A percentile compares a stretch with the other conserved stretches of the same genome.
Conservation (phyloP, 2,888 invertebrate species). For the Opisthograptis luteolata region DNA sequence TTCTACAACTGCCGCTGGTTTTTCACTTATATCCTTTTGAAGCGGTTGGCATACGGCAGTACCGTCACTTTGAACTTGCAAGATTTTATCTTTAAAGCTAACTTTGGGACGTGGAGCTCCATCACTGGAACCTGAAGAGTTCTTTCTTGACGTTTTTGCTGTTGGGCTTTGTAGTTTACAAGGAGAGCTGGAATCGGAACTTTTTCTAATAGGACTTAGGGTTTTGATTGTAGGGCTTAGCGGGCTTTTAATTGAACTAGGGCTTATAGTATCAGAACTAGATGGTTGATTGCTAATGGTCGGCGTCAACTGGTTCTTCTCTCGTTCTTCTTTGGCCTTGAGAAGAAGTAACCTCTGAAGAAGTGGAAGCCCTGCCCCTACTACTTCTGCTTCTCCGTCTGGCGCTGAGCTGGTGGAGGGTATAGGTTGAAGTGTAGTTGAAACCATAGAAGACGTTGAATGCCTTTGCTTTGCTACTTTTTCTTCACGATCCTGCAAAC, state of each 20-base stretch:
- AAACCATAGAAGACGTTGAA: slow-evolving; percentile 65
- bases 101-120: slow-evolving; percentile 82
- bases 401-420: slow-evolving; percentile 86
- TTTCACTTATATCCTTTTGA: slow-evolving; percentile 69
- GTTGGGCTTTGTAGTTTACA: slow-evolving; percentile 79
- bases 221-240: slow-evolving; percentile 79
- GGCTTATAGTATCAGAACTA: slow-evolving; percentile 80
- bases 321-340: slow-evolving; percentile 90
- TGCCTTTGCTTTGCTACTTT: slow-evolving; percentile 77
- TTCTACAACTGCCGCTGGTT: slow-evolving; percentile 74
- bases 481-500: slow-evolving; percentile 76
- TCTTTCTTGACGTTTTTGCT: slow-evolving; percentile 75
- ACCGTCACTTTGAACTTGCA: slow-evolving; percentile 83
- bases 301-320: slow-evolving; percentile 75
- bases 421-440: slow-evolving; percentile 80
- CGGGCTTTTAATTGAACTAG: slow-evolving; percentile 79
- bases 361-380: slow-evolving; percentile 89
- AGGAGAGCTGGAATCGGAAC: slow-evolving; percentile 78
- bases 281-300: slow-evolving; percentile 76
- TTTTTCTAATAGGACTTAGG: slow-evolving; percentile 77
- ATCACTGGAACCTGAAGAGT: slow-evolving; percentile 76
- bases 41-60: slow-evolving; percentile 77
- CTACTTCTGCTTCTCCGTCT: slow-evolving; percentile 85
- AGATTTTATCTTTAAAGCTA: slow-evolving; percentile 85
- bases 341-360: slow-evolving; percentile 89